These are phyloP conservation scores for Oscheius sp. DNA, from an alignment of 2,888 invertebrate species.

Conservation along the genomic window DNA sequence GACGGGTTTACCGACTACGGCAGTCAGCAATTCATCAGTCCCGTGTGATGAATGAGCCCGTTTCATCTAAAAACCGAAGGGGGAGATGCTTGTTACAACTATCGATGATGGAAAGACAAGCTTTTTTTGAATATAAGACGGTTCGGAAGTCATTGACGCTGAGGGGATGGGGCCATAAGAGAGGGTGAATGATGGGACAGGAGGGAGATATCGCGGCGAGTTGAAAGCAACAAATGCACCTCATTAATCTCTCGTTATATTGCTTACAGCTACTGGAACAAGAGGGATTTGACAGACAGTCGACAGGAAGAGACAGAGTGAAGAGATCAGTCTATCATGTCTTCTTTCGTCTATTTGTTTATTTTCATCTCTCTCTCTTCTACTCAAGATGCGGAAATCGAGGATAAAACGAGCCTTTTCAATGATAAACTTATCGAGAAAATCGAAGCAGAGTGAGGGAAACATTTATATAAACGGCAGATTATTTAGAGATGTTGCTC, in stretches of 20 bases:
- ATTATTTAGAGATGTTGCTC: conserved; percentile 19
- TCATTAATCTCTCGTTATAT: background rate
- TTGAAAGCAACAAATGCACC: background rate
- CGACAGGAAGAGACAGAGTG: too few relatives aligned
- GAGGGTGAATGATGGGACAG: background rate
- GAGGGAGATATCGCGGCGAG: background rate
- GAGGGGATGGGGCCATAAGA: background rate
- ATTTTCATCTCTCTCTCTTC: background rate
- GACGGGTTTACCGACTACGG: conserved; percentile 17
- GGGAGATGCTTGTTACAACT: conserved; percentile 14
- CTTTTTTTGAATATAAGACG: too few relatives aligned
- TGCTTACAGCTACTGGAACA: too few relatives aligned
- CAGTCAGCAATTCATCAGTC: conserved; percentile 12
- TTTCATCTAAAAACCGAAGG: conserved; percentile 4
- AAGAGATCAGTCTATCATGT: background rate
- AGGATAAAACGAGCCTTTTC: conserved; percentile 12
- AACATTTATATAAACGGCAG: background rate
- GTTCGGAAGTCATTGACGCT: conserved; percentile 11
- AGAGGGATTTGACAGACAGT: too few relatives aligned
- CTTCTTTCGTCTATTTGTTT: background rate
- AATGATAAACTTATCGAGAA: conserved; percentile 4
- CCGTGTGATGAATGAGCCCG: conserved; percentile 4
- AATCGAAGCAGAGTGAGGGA: background rate
- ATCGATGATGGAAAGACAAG: background rate
- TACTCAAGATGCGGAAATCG: background rate